These are phyloP conservation scores for Tethya wilhelma DNA, from an alignment of 37 sponge, comb jelly and placozoan genomes.

Conservation along the genomic window DNA sequence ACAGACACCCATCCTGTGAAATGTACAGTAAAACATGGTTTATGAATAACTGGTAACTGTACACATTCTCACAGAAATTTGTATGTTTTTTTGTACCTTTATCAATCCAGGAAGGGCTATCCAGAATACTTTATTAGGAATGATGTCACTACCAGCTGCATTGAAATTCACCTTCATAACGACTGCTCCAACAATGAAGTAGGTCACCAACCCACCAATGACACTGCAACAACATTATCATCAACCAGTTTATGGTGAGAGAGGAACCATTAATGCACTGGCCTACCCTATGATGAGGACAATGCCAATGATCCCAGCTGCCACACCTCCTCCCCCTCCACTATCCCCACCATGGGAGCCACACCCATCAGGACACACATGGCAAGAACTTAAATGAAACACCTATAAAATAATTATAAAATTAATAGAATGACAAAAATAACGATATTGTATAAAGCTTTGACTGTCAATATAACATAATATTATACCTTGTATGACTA, in stretches of 20 bases:
- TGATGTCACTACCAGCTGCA: not conserved
- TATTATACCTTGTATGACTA: too few species aligned
- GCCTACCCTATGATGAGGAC: conserved; percentile 11
- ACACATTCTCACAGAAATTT: not conserved
- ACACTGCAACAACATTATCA: not conserved
- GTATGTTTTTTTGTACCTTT: not conserved
- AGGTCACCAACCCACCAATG: not conserved
- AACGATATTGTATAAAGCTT: too few species aligned
- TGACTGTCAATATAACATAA: too few species aligned
- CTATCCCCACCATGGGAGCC: too few species aligned
- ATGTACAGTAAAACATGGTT: not conserved
- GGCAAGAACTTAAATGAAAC: too few species aligned
- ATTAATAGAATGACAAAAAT: not conserved
- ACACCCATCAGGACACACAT: conserved; percentile 20
- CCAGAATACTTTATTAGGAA: conserved; percentile 12
- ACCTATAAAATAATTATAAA: too few species aligned
- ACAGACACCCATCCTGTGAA: conserved; percentile 11
- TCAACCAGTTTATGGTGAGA: too few species aligned
- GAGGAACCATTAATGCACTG: too few species aligned
- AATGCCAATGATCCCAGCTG: conserved; percentile 21
- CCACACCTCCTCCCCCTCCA: not conserved
- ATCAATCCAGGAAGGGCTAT: not conserved
- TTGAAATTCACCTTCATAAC: not conserved
- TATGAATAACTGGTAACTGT: not conserved
- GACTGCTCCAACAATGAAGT: not conserved